Percentiles rank a stretch among this genome's conserved stretches.
These are phyloP conservation scores for Gobio gobio DNA, from an alignment of 2,113 vertebrate genomes.

Conservation along the genomic window DNA sequence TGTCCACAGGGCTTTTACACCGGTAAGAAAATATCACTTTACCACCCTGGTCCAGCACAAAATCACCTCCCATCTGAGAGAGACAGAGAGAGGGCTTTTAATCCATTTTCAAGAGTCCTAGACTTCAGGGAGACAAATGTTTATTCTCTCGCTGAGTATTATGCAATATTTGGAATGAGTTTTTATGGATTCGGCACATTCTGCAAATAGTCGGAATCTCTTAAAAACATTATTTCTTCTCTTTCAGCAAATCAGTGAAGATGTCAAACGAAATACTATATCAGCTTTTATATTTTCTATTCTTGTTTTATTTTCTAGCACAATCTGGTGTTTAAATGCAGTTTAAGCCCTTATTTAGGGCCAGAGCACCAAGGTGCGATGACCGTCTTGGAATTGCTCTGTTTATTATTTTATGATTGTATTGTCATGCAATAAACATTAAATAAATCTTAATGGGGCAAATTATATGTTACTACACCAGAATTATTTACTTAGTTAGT, in stretches of 20 bases:
- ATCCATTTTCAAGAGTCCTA: constrained; percentile 30
- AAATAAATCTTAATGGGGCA: neutral
- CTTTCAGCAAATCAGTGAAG: neutral
- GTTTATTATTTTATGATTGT: neutral
- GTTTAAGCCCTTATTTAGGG: neutral
- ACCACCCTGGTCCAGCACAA: constrained; percentile 70
- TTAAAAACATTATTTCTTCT: neutral
- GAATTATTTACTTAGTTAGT: neutral
- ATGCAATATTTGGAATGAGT: constrained; percentile 8
- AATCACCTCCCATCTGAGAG: constrained; percentile 76
- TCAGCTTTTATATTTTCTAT: neutral
- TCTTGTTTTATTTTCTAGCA: neutral
- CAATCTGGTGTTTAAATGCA: neutral
- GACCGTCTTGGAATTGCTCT: no score
- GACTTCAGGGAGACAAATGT: constrained; percentile 10
- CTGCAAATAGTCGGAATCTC: neutral
- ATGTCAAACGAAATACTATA: neutral
- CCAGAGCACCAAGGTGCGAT: no score
- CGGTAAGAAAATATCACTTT: constrained; percentile 69
- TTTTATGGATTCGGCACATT: constrained; percentile 8
- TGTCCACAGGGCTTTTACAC: constrained; percentile 68
- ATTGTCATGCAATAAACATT: neutral
- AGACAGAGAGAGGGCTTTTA: constrained; percentile 5
- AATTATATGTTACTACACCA: neutral
- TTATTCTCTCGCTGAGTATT: neutral